Evolutionary conservation across 2,797 vertebrate genomes (phyloP), one percentile per base, ranked within the genome.

Genomic region (Phalloptychus januarius): DNA sequence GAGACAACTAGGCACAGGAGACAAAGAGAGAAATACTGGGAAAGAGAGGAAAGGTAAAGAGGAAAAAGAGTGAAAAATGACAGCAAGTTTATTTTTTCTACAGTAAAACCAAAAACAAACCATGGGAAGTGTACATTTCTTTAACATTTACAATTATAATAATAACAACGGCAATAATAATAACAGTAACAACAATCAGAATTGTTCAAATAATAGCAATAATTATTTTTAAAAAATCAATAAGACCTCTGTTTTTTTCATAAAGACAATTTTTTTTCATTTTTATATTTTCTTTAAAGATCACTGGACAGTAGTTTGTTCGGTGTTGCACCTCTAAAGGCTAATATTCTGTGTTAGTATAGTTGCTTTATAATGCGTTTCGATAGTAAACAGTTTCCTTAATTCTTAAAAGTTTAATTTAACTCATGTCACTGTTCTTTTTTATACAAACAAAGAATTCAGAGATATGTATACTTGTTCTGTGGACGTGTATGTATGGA

Each of bases 261-360:
- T 93, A 95, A 95, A 95, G 94, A 96, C 94, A 95, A 94, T 90
- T 93, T 91, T 89, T 95, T 90, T 82, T 84, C 74, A 45, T 85
- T 85, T 85, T 83, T 91, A 79, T 88, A 69, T 93, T 95, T 95
- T 94, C 89, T 95, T 94, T 95, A 95, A 95, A 96, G 95, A 96
- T 94, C 94, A 96, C 94, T 94, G 92, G 95, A 96, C 95, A 96
- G 93, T 94, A 93, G 90, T 95, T 95, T 96, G 94, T 95, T 95
- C 93, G 92, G 92, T 90, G 88, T 93, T 88, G 86, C 87, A 87
- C 93, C 92, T 93, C 95, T 95, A 93, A 83, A 94, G 91, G 94
- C 95, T 96, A 96, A 96, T 96, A 95, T 94, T 95, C 91, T 93
- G 95, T 95, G 95, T 96, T 96, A 96, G 96, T 96, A 96, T 94